Base-by-base conservation (phyloP, 2,888 invertebrate genomes). In the Odontothrips loti region DNA sequence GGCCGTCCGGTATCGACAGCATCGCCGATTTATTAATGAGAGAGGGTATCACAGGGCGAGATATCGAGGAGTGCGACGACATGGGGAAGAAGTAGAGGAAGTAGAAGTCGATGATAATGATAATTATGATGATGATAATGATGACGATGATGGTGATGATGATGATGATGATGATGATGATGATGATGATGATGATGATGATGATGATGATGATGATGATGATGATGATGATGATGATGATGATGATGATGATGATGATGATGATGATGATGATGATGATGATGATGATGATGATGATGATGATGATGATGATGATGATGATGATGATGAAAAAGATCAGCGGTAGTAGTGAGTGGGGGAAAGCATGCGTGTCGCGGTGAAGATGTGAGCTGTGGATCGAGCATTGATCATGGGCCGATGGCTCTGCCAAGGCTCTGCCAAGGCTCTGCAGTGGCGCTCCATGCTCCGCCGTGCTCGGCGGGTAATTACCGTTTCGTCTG, bases 151-250 rank as follows among this genome's bases (percentile, higher is more conserved):
- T 2, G 68, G 8, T 68, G 68, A 68, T 2, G 68, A 68, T 68
- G 68, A 68, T 2, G 68, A 68, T 68, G 68, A 68, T 8, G 68
- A 68, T 68, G 68, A 8, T 2, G 68, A 68, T 68, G 68, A 68
- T 2, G 68, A 68, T 68, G 68, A 68, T 2, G 68, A 68, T 68
- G 68, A 8, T 2, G 68, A 68, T 68, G 68, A 68, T 2, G 68
- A 68, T 68, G 68, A 68, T 2, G 68, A 68, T 68, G 68, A 68
- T 4, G 68, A 68, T 68, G 68, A 68, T 2, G 68, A 68, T 68
- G 68, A 68, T 2, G 68, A 68, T 68, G 68, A 68, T 2, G 68
- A 68, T 68, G 68, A 68, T 2, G 68, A 68, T 68, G 68, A 68
- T 2, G 68, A 68, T 68, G 68, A 68, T 8, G 68, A 68, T 68